These are phyloP conservation scores for Mylabris sibirica DNA, from an alignment of 2,888 invertebrate species.

Conservation along the genomic window DNA sequence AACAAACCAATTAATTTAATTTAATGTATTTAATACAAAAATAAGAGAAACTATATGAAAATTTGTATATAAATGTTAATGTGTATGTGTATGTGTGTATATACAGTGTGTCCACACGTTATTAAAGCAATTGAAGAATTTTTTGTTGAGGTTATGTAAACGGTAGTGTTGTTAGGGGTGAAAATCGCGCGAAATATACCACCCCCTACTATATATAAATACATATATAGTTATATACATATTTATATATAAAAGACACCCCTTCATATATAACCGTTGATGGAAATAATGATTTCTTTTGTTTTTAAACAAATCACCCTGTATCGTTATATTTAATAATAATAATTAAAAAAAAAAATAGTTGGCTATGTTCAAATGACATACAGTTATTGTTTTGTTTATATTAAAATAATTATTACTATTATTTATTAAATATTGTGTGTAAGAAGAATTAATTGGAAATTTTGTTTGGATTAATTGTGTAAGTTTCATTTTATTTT, in stretches of 20 bases:
- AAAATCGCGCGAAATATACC: conserved; percentile 41
- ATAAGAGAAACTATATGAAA: not conserved
- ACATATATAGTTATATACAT: not conserved
- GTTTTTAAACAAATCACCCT: not conserved
- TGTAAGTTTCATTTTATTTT: too few species aligned
- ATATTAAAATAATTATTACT: not conserved
- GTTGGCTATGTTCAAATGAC: not conserved
- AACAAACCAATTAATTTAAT: not conserved
- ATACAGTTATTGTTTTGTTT: not conserved
- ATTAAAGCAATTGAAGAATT: conserved; percentile 36
- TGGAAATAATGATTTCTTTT: conserved; percentile 15
- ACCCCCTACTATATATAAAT: conserved; percentile 39
- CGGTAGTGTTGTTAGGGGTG: conserved; percentile 48
- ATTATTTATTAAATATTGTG: not conserved
- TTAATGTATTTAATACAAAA: not conserved
- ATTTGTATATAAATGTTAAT: not conserved
- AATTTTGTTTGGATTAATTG: too few species aligned
- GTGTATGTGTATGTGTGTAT: conserved; percentile 7
- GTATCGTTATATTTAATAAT: too few species aligned
- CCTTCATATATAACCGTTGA: conserved; percentile 14
- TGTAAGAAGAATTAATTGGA: too few species aligned
- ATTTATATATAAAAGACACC: not conserved
- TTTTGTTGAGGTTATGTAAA: conserved; percentile 51
- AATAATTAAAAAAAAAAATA: not conserved
- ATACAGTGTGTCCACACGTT: conserved; percentile 12